Percentiles rank a stretch among this genome's conserved stretches.
Evolutionary conservation across 2,888 invertebrate species (phyloP).

Genomic region (Scelioninae gen. 1): DNA sequence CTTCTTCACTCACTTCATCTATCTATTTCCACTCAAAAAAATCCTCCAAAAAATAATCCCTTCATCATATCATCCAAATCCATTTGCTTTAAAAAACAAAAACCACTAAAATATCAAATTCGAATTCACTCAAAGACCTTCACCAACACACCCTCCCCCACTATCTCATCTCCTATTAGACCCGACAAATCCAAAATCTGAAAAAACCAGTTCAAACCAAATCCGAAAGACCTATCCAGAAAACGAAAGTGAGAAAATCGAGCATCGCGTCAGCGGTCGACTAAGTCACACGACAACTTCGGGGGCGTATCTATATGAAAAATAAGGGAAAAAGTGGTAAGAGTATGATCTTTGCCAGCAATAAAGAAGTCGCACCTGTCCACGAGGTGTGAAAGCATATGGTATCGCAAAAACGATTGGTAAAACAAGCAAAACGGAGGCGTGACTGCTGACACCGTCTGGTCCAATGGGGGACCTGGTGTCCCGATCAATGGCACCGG

Average conservation of each 20-base stretch:
- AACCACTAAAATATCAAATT: too few relatives aligned
- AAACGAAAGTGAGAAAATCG: conserved; percentile 22
- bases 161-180: too few relatives aligned
- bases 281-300: not conserved
- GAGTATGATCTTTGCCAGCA: not conserved
- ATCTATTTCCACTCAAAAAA: too few relatives aligned
- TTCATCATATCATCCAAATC: too few relatives aligned
- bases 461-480: conserved; percentile 48
- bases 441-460: conserved; percentile 42
- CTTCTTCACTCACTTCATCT: too few relatives aligned
- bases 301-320: conserved; percentile 10
- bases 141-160: too few relatives aligned
- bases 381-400: conserved; percentile 29
- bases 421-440: conserved; percentile 57
- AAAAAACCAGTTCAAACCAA: too few relatives aligned
- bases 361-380: conserved; percentile 46
- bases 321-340: conserved; percentile 3
- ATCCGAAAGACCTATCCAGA: conserved; percentile 7
- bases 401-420: conserved; percentile 49
- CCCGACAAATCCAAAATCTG: too few relatives aligned
- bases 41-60: too few relatives aligned
- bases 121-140: too few relatives aligned
- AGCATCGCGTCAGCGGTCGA: not conserved
- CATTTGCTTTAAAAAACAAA: too few relatives aligned
- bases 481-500: conserved; percentile 60